Percentiles rank a stretch among this genome's conserved stretches.
Evolutionary conservation across 2,113 vertebrate genomes (phyloP).

Genomic region (Apteryx mantelli): DNA sequence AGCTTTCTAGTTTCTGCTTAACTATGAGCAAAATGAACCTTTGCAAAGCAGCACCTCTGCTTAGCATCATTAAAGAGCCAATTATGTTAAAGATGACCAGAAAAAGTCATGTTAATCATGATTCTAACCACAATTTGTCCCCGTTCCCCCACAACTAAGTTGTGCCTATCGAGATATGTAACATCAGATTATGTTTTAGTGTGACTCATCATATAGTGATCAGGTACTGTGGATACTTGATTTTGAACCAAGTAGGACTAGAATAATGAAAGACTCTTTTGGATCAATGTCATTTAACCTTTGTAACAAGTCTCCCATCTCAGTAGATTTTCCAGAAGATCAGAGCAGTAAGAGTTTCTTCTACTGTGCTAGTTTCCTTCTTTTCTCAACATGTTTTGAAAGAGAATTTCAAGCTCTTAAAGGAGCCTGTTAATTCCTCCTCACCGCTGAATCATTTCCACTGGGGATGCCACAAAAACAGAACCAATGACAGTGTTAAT

Average conservation of each 20-base stretch:
- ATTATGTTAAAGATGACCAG: background rate
- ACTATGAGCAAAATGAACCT: background rate
- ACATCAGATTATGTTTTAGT: background rate
- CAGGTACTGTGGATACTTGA: fast-evolving
- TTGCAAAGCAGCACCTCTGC: background rate
- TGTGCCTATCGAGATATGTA: background rate
- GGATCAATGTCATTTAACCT: background rate
- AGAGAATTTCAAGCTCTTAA: background rate
- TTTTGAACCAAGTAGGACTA: background rate
- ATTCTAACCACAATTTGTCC: background rate
- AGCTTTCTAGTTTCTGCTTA: background rate
- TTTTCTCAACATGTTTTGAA: background rate
- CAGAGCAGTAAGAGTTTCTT: background rate
- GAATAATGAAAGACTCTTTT: background rate
- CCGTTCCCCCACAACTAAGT: background rate
- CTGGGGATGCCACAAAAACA: background rate
- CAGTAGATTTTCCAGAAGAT: background rate
- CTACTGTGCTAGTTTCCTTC: background rate
- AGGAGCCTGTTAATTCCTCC: background rate
- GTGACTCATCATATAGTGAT: background rate
- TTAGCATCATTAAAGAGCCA: background rate
- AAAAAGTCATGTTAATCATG: background rate
- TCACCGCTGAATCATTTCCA: constrained; percentile 23
- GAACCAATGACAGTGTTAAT: background rate
- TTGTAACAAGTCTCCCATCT: background rate